A percentile compares a stretch with the other conserved stretches of the same genome.
Conservation (phyloP, 2,113 vertebrate species). For the Nematolebias whitei region DNA sequence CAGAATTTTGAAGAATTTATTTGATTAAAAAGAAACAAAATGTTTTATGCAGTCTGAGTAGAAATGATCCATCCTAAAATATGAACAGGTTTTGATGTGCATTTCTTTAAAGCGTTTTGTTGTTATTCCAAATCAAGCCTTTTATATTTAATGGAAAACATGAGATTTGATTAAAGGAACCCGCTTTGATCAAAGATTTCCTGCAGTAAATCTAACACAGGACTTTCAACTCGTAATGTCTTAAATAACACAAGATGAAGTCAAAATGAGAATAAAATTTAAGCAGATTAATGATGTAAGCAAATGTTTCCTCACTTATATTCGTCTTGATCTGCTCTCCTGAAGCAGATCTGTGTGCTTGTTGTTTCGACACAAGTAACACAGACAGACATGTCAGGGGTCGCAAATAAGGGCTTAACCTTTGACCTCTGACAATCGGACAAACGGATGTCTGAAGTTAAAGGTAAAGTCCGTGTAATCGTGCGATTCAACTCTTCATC, state of each 20-base stretch:
- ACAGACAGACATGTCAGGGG: constrained; percentile 50
- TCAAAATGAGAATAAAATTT: not conserved
- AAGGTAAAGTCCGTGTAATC: constrained; percentile 1
- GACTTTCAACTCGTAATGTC: too few relatives aligned
- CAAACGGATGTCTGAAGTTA: not conserved
- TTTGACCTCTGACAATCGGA: not conserved
- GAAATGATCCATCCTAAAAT: not conserved
- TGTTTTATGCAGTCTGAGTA: not conserved
- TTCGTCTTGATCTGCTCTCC: constrained; percentile 37
- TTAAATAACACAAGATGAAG: too few relatives aligned
- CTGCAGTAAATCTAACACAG: too few relatives aligned
- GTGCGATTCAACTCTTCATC: constrained; percentile 15
- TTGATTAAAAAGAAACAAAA: too few relatives aligned
- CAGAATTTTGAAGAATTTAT: not conserved
- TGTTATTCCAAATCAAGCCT: too few relatives aligned
- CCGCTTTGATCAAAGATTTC: too few relatives aligned
- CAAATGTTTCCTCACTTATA: not conserved
- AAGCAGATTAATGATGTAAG: not conserved
- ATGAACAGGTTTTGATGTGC: too few relatives aligned
- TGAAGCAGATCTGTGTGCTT: constrained; percentile 85
- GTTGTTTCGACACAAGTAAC: constrained; percentile 43
- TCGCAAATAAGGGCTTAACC: constrained; percentile 20
- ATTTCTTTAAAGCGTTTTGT: too few relatives aligned
- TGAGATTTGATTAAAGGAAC: too few relatives aligned
- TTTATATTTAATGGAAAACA: too few relatives aligned